Evolutionary conservation across 1,140 invertebrate species (phyloP).

Genomic region (Platyscapa corneri): DNA sequence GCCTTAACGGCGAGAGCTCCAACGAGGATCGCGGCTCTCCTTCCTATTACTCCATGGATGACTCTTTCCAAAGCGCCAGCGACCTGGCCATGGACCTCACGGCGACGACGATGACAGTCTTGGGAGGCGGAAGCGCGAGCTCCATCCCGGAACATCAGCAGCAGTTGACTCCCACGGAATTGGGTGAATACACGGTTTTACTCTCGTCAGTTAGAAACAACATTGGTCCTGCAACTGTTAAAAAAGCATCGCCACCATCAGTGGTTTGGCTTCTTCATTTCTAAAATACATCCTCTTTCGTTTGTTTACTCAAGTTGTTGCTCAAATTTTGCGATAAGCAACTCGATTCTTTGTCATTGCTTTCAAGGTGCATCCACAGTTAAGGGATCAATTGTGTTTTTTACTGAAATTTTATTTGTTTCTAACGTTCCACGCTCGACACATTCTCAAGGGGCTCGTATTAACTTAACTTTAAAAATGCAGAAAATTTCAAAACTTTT

Average conservation of each 20-base stretch:
- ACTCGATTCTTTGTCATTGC: not conserved
- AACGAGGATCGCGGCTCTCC: constrained; percentile 74
- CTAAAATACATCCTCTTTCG: no score
- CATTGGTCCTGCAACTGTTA: not conserved
- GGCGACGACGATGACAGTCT: constrained; percentile 55
- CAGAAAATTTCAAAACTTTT: no score
- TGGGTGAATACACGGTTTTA: constrained; percentile 48
- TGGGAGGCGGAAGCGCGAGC: not conserved
- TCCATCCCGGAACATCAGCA: constrained; percentile 42
- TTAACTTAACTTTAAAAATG: no score
- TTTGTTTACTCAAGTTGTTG: no score
- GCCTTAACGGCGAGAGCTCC: constrained; percentile 73
- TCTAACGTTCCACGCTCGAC: no score
- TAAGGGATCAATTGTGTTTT: not conserved
- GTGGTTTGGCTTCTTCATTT: not conserved
- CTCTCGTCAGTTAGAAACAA: not conserved
- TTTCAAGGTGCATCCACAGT: not conserved
- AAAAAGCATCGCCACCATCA: not conserved
- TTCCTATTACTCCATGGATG: constrained; percentile 71
- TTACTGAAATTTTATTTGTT: not conserved
- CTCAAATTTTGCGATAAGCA: no score
- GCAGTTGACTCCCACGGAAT: constrained; percentile 60
- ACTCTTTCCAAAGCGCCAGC: constrained; percentile 72
- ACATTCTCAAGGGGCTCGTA: no score
- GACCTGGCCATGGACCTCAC: constrained; percentile 72